Base-by-base conservation (phyloP, 2,888 invertebrate genomes). In the Xestobium rufovillosum region DNA sequence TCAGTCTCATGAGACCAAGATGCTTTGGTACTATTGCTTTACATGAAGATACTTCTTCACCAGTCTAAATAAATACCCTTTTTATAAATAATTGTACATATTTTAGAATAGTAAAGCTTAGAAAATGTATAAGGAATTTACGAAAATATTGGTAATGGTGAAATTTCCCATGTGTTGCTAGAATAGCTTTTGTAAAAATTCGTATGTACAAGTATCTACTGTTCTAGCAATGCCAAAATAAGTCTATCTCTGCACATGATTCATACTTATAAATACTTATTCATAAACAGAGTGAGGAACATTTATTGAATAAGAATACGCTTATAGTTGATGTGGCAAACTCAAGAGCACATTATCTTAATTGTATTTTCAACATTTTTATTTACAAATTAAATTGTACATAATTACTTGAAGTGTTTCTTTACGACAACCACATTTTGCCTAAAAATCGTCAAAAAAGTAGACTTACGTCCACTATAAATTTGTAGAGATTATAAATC, bases 1-100 rank as follows among this genome's bases (percentile, higher is more conserved):
- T 36, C 39, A 47, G 38, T 47, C 36, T 42, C 43, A 45, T 52
- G 50, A 51, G 55, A 54, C 53, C 56, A 55, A 55, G 41, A 57
- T 56, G 65, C 64, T 65, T 65, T 64, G 65, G 65, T 65, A 63
- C 59, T 59, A 61, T 59, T 58, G 65, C 64, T 65, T 65, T 65
- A 65, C 61, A 58, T 55, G 48, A 46, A 38, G 36, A 36, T 41
- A 36, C 29, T 23, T 39, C 40, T 34, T 29, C 34, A 25, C 11
- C 15, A 28, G 39, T 33, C 39, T 25, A 16, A 29, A 31, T 13
- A 35, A 27, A 29, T 16, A 14, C 17, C 34, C 36, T 38, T 36
- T 11, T 38, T 32, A 46, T 26, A 38, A 36, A 31, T 26, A 34
- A 39, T 31, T 33, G 34, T 41, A 42, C 38, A 36, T 44, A 39